Evolutionary conservation across 1,140 invertebrate species (phyloP), one percentile per base, ranked within the genome.

Genomic region (Tetragnatha versicolor): DNA sequence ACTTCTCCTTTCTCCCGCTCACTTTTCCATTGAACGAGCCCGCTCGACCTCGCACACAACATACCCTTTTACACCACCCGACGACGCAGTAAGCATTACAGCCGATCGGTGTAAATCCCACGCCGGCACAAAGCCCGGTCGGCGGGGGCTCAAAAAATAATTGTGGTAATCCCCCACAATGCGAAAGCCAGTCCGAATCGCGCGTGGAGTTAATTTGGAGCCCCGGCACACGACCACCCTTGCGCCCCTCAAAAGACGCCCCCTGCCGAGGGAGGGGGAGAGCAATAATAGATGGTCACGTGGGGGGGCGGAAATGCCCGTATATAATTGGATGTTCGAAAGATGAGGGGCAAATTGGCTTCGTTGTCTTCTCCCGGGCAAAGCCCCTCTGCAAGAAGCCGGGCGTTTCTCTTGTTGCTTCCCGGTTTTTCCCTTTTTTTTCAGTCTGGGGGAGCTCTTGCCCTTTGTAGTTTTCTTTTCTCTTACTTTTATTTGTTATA

Each of bases 291-390:
- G 70, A 63, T 42, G 58, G 70, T 63, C 70, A 75, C 70, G 70
- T 75, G 70, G 69, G 58, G 49, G 22, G 58, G 33, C 31, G 9
- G 58, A 73, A 39, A 60, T 58, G 51, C 55, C 69, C 69, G 51
- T 61, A 63, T 61, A 75, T 75, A 75, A 75, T 75, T 75, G 70
- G 70, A 75, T 75, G 70, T 75, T 75, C 70, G 55, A 61, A 63
- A 63, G 70, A 75, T 75, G 70, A 75, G 70, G 70, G 70, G 70
- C 70, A 75, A 75, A 75, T 75, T 75, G 70, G 70, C 70, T 75
- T 75, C 70, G 70, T 75, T 75, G 70, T 75, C 70, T 75, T 75
- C 35, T 22, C 55, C 37, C 51, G 22, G 35, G 35, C 60, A 17
- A 17, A 37, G 9, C 58, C 69, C 42, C 12, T 25, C 45, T n/a